Percentiles rank a stretch among this genome's conserved stretches.
Conservation (phyloP, 2,888 invertebrate species). For the Amphiduros pacificus region DNA sequence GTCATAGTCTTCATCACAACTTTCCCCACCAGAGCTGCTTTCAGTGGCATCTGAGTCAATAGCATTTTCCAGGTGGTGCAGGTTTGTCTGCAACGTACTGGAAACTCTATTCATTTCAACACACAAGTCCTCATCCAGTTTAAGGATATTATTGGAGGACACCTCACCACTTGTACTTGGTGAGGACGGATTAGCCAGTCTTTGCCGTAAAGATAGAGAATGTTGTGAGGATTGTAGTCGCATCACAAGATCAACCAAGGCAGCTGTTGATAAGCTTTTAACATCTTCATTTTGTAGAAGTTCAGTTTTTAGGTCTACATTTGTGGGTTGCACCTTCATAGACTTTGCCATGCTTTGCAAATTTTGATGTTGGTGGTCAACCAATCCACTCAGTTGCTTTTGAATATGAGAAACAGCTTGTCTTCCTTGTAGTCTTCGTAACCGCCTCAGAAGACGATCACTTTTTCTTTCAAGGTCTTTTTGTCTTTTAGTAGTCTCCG, state of each 20-base stretch:
- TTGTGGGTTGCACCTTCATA: conserved; percentile 10
- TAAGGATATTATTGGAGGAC: conserved; percentile 37
- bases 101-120: conserved; percentile 68
- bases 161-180: conserved; percentile 8
- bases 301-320: conserved; percentile 43
- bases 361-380: conserved; percentile 70
- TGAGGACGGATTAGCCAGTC: conserved; percentile 7
- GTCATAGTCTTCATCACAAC: conserved; percentile 70
- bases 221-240: conserved; percentile 63
- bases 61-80: conserved; percentile 74
- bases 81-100: conserved; percentile 73
- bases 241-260: conserved; percentile 66
- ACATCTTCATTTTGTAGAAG: conserved; percentile 56
- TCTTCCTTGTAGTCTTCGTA: conserved; percentile 76
- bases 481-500: conserved; percentile 65
- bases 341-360: conserved; percentile 45
- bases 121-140: conserved; percentile 45
- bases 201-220: conserved; percentile 21
- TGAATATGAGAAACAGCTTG: conserved; percentile 77
- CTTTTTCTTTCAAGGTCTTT: conserved; percentile 71
- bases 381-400: conserved; percentile 77
- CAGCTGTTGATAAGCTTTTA: conserved; percentile 61
- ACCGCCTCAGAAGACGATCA: conserved; percentile 73
- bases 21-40: conserved; percentile 91
- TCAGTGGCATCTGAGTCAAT: conserved; percentile 92